Conservation (phyloP, 2,888 invertebrate genomes). For the Hesperia comma region DNA sequence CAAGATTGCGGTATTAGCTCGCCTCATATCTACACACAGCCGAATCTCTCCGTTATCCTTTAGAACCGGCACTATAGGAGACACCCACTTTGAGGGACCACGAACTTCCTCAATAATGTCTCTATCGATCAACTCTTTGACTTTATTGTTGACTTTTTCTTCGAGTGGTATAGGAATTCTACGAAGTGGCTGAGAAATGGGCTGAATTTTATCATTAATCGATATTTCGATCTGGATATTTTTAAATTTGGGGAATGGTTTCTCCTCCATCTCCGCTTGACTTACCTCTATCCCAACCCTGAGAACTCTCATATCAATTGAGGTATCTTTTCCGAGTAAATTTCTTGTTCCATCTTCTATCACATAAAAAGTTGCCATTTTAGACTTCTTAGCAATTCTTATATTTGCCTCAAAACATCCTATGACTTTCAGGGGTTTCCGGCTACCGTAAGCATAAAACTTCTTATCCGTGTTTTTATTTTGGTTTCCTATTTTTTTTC, state of each 20-base stretch:
- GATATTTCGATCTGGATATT: conserved; percentile 37
- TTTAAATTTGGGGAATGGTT: conserved; percentile 36
- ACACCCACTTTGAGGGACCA: conserved; percentile 8
- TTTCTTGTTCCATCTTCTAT: background rate
- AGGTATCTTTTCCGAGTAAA: too few relatives aligned
- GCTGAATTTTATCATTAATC: conserved; percentile 32
- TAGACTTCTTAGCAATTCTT: background rate
- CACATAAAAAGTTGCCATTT: conserved; percentile 15
- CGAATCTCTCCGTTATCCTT: conserved; percentile 32
- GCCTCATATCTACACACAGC: conserved; percentile 37
- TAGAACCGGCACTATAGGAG: too few relatives aligned
- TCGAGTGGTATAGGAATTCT: too few relatives aligned
- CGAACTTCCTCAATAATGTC: conserved; percentile 7
- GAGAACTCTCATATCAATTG: too few relatives aligned
- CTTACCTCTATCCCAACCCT: too few relatives aligned
- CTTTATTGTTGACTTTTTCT: conserved; percentile 28
- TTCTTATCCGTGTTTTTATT: background rate
- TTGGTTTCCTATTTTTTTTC: background rate
- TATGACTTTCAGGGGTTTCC: conserved; percentile 7
- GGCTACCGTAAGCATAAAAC: background rate
- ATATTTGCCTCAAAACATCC: conserved; percentile 11
- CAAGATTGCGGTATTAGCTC: conserved; percentile 38
- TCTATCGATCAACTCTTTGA: background rate
- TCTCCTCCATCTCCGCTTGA: too few relatives aligned
- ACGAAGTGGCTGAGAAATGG: conserved; percentile 40